These are phyloP conservation scores for Boulengeromyrus knoepffleri DNA, from an alignment of 2,113 vertebrate genomes.

Conservation along the genomic window DNA sequence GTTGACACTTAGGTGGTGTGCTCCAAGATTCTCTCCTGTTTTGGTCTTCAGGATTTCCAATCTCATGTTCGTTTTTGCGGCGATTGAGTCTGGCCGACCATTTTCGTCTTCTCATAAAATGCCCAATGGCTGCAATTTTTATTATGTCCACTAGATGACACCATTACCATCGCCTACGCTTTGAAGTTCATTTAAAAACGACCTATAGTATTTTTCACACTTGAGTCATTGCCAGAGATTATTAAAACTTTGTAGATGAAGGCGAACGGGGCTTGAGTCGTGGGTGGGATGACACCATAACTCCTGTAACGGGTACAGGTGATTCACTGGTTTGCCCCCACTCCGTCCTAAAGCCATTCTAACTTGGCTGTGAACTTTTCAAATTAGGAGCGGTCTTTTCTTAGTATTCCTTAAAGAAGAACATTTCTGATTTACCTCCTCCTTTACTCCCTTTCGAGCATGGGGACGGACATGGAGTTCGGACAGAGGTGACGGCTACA, in stretches of 20 bases:
- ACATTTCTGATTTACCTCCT: not conserved
- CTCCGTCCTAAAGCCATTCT: not conserved
- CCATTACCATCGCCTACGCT: not conserved
- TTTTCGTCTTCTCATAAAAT: not conserved
- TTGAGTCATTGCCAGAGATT: not conserved
- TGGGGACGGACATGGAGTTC: not conserved
- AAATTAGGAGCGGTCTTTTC: not conserved
- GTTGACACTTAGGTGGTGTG: not conserved
- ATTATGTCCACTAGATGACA: not conserved
- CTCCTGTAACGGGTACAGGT: not conserved
- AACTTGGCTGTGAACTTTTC: not conserved
- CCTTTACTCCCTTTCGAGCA: not conserved
- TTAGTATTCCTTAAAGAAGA: not conserved
- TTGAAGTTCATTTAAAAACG: not conserved
- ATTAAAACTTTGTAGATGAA: not conserved
- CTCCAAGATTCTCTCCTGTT: not conserved
- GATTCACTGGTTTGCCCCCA: not conserved
- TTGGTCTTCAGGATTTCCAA: not conserved
- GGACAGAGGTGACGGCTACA: not conserved
- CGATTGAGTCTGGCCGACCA: not conserved
- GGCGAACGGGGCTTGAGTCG: not conserved
- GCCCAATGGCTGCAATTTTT: not conserved
- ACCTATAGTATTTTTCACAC: not conserved
- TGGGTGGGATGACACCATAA: not conserved
- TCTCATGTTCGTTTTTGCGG: not conserved